Percentiles rank a stretch among this genome's conserved stretches.
Evolutionary conservation across 1,140 invertebrate species (phyloP).

Genomic region (Rhopalosiphum padi): DNA sequence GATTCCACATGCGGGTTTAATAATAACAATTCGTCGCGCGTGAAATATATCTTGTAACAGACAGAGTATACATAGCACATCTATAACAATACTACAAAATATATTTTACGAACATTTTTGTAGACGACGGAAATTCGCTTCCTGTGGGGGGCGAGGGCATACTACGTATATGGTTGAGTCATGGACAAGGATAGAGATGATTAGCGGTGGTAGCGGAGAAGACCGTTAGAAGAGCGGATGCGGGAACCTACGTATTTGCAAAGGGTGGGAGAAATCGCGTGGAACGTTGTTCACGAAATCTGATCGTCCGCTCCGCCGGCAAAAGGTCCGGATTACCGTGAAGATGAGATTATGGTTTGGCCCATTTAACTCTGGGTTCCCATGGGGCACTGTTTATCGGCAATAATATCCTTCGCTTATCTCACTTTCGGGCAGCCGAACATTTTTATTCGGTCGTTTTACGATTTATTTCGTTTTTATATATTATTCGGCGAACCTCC

Average conservation of each 20-base stretch:
- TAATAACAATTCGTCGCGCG: neutral
- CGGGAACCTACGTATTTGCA: neutral
- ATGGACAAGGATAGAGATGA: neutral
- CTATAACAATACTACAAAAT: neutral
- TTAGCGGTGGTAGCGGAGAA: neutral
- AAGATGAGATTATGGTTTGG: constrained; percentile 56
- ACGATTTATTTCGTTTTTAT: constrained; percentile 45
- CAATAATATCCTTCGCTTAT: constrained; percentile 40
- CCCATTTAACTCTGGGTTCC: constrained; percentile 50
- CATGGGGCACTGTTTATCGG: constrained; percentile 52
- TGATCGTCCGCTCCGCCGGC: constrained; percentile 52
- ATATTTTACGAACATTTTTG: neutral
- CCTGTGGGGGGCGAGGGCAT: neutral
- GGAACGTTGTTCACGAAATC: constrained; percentile 51
- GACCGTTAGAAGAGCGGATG: neutral
- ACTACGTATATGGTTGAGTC: neutral
- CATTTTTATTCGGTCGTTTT: constrained; percentile 55
- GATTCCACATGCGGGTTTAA: neutral
- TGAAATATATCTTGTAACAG: neutral
- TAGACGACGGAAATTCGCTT: neutral
- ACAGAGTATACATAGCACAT: neutral
- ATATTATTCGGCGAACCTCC: neutral
- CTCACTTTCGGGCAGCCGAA: constrained; percentile 52
- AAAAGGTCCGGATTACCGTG: constrained; percentile 51
- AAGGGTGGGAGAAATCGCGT: constrained; percentile 22